A percentile compares a stretch with the other conserved stretches of the same genome.
These are phyloP conservation scores for Menidia beryllina DNA, from an alignment of 2,113 vertebrate species.

Conservation along the genomic window DNA sequence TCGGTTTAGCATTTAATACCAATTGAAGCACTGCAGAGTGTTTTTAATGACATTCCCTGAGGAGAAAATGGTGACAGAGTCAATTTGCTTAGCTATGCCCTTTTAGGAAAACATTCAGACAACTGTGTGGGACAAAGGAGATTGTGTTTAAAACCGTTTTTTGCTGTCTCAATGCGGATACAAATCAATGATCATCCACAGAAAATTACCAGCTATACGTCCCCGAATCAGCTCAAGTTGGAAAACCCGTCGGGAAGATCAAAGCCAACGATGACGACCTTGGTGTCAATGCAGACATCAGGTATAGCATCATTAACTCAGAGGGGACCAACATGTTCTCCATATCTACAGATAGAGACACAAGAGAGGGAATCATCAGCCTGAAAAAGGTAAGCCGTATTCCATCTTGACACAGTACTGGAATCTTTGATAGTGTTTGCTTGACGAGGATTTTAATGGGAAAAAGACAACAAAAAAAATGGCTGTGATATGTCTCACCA, in stretches of 20 bases:
- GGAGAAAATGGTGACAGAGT: slow-evolving; percentile 51
- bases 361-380: slow-evolving; percentile 92
- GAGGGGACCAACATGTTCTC: slow-evolving; percentile 91
- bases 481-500: background rate
- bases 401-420: background rate
- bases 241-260: slow-evolving; percentile 96
- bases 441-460: too few species aligned
- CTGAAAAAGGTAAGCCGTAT: slow-evolving; percentile 88
- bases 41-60: slow-evolving; percentile 65
- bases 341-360: slow-evolving; percentile 92
- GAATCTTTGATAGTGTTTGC: background rate
- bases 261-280: slow-evolving; percentile 96
- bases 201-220: slow-evolving; percentile 97
- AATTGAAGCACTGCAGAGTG: slow-evolving; percentile 42
- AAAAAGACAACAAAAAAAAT: background rate
- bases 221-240: slow-evolving; percentile 94
- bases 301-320: slow-evolving; percentile 93
- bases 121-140: background rate
- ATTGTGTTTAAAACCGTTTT: background rate
- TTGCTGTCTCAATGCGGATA: slow-evolving; percentile 9
- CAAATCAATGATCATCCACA: slow-evolving; percentile 62
- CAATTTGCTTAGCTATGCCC: slow-evolving; percentile 50
- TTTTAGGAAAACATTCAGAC: slow-evolving; percentile 32
- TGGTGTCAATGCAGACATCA: slow-evolving; percentile 94
- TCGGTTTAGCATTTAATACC: slow-evolving; percentile 53